Evolutionary conservation across 2,113 vertebrate species (phyloP).

Genomic region (Lonchura striata): DNA sequence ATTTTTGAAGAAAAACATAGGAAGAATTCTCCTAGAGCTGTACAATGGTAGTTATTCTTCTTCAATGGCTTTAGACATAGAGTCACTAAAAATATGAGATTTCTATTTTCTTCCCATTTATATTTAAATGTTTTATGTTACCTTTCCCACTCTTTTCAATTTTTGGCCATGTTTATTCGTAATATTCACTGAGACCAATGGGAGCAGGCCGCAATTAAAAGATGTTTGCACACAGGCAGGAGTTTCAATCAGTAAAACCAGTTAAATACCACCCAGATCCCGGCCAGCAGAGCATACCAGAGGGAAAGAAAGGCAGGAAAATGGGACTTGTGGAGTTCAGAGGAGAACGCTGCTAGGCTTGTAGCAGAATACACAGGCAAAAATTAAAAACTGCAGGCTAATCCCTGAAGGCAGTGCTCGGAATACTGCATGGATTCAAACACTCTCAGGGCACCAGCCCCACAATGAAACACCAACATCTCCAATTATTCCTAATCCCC

Average conservation of each 20-base stretch:
- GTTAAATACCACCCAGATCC: conserved; percentile 57
- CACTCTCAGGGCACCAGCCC: conserved; percentile 31
- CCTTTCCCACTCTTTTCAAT: background rate
- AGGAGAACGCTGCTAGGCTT: conserved; percentile 9
- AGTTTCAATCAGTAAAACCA: conserved; percentile 62
- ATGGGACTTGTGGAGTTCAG: conserved; percentile 47
- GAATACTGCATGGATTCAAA: conserved; percentile 18
- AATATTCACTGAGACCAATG: conserved; percentile 1
- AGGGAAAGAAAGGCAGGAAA: conserved; percentile 30
- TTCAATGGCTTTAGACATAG: background rate
- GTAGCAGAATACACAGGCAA: conserved; percentile 36
- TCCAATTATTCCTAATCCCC: conserved; percentile 62
- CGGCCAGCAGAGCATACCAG: background rate
- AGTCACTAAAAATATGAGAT: background rate
- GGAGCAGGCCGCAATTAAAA: conserved; percentile 57
- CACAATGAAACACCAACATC: conserved; percentile 42
- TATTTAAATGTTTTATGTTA: background rate
- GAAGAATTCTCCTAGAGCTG: background rate
- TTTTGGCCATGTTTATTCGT: background rate
- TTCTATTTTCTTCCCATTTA: background rate
- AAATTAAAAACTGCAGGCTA: conserved; percentile 51
- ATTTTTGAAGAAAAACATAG: background rate
- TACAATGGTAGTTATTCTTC: background rate
- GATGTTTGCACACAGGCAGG: conserved; percentile 50
- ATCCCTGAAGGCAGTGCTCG: conserved; percentile 35